These are phyloP conservation scores for Oreochromis grahami DNA, from an alignment of 2,797 vertebrate genomes.

Conservation along the genomic window DNA sequence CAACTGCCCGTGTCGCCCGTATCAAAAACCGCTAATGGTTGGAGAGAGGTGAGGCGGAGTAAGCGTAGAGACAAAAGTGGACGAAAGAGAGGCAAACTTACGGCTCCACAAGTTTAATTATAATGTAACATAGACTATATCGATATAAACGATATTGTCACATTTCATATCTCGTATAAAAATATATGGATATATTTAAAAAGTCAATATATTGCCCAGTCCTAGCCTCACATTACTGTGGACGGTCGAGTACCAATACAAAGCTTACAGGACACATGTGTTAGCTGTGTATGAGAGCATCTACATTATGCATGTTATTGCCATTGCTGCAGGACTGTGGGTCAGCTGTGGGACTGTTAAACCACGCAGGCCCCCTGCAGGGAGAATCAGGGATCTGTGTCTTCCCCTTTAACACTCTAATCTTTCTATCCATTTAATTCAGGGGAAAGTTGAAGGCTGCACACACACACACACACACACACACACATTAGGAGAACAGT, in stretches of 20 bases:
- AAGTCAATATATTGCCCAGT: too few relatives aligned
- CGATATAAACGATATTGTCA: too few relatives aligned
- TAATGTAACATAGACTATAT: too few relatives aligned
- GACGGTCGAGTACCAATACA: background rate
- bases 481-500: background rate
- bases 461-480: background rate
- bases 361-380: conserved; percentile 2
- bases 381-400: background rate
- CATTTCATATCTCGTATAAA: too few relatives aligned
- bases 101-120: too few relatives aligned
- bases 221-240: background rate
- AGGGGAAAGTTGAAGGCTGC: background rate
- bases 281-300: background rate
- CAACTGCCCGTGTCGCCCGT: too few relatives aligned
- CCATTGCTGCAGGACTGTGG: background rate
- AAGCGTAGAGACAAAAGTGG: too few relatives aligned
- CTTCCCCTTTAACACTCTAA: background rate
- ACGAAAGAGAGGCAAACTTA: too few relatives aligned
- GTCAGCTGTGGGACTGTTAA: background rate
- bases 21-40: too few relatives aligned
- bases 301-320: background rate
- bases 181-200: too few relatives aligned
- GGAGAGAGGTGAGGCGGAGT: too few relatives aligned
- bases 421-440: conserved; percentile 17
- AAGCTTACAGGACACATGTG: background rate